These are phyloP conservation scores for Nomada hirtipes DNA, from an alignment of 2,888 invertebrate genomes.

Conservation along the genomic window DNA sequence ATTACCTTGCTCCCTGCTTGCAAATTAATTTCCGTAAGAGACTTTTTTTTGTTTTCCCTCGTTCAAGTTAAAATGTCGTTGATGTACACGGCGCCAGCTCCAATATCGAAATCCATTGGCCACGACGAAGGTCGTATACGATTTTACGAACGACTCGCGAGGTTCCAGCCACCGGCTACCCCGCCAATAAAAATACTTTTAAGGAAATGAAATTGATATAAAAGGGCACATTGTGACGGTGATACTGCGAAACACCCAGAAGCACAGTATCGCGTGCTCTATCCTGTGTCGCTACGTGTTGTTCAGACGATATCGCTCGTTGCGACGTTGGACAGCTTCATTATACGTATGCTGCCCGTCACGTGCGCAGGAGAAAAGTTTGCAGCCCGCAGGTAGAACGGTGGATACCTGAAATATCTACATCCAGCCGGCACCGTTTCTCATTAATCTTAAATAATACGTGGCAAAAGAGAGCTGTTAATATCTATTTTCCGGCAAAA, in stretches of 20 bases:
- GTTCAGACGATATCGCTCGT: conserved; percentile 54
- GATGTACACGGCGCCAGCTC: conserved; percentile 65
- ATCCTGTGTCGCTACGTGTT: conserved; percentile 24
- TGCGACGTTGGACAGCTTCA: conserved; percentile 55
- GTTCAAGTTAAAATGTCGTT: conserved; percentile 54
- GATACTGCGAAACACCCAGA: conserved; percentile 58
- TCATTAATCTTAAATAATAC: conserved; percentile 53
- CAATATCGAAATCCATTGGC: conserved; percentile 61
- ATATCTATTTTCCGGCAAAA: conserved; percentile 58
- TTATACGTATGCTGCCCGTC: conserved; percentile 27
- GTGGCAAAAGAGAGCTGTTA: conserved; percentile 43
- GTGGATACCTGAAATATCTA: conserved; percentile 21
- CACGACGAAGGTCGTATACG: conserved; percentile 58
- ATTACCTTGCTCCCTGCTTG: not conserved
- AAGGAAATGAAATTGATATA: conserved; percentile 76
- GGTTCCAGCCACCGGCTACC: conserved; percentile 46
- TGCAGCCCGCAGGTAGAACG: not conserved
- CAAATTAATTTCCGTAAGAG: not conserved
- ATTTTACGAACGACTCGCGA: conserved; percentile 66
- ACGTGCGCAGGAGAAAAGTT: conserved; percentile 35
- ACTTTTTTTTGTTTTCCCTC: not conserved
- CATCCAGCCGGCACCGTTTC: conserved; percentile 9
- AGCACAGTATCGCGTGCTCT: conserved; percentile 17
- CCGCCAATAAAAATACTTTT: conserved; percentile 74
- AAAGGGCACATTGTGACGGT: conserved; percentile 66